Percentiles rank a stretch among this genome's conserved stretches.
phyloP scores from a whole-genome alignment of 2,888 invertebrate genomes.

The Chalcis sispes region DNA sequence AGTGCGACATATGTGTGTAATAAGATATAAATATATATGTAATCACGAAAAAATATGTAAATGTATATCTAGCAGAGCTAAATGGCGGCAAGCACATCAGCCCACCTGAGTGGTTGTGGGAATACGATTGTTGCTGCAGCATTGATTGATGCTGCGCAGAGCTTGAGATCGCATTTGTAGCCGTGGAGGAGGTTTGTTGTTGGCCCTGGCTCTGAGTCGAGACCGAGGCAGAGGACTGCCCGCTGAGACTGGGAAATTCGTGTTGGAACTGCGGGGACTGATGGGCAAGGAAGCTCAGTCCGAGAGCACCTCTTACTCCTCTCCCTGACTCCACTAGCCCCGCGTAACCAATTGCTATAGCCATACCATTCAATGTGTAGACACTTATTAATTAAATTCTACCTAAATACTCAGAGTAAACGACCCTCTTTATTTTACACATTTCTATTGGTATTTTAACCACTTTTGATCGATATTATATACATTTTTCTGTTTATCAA shows the following conservation, averaged over 20 bases:
- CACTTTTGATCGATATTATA: no score
- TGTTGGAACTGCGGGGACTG: conserved; percentile 95
- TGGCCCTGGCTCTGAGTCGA: conserved; percentile 68
- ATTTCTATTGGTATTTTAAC: not conserved
- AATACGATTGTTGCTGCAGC: conserved; percentile 74
- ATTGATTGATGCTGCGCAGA: conserved; percentile 72
- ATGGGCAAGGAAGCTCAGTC: conserved; percentile 78
- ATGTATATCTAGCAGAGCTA: conserved; percentile 49
- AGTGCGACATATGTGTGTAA: not conserved
- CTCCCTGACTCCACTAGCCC: conserved; percentile 81
- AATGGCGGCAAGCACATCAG: conserved; percentile 62
- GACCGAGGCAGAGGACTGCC: conserved; percentile 67
- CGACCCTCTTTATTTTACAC: no score
- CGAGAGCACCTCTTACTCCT: conserved; percentile 75
- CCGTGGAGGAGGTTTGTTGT: conserved; percentile 61
- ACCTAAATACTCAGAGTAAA: no score
- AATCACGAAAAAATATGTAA: conserved; percentile 2
- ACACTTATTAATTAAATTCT: conserved; percentile 36
- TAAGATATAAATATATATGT: not conserved
- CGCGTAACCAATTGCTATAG: conserved; percentile 77
- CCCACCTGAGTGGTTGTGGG: conserved; percentile 73
- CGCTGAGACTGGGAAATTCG: conserved; percentile 92
- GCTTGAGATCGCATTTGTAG: conserved; percentile 67
- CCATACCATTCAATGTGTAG: conserved; percentile 48
- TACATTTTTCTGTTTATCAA: no score